Evolutionary conservation across 2,113 vertebrate genomes (phyloP), one percentile per base, ranked within the genome.

Genomic region (Limanda limanda): DNA sequence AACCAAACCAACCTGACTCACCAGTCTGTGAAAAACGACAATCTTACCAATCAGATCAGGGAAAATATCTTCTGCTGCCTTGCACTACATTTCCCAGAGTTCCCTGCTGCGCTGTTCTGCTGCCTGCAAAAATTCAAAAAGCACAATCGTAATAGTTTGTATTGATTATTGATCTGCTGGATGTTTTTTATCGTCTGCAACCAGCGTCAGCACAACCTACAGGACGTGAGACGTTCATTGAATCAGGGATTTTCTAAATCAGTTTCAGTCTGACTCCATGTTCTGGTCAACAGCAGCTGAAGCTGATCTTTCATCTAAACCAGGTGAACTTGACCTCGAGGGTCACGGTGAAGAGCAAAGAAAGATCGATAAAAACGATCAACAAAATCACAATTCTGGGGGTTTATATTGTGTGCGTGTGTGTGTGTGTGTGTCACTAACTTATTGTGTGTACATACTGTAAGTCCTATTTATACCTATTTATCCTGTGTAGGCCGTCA

Each of bases 401-500:
- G 59, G 17, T 40, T 40, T 54, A 51, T 37, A 20, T 18, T 60
- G 54, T 72, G 58, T 61, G 64, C 66, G 55, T 71, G 31, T 31
- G 31, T 31, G 31, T 31, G 31, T 31, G 23, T 24, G 71, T 15
- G 42, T 69, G 42, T 75, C 51, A 88, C 74, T 90, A 91, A 91
- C 86, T 91, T 91, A 91, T 92, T 88, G 52, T 77, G 54, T 88
- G 84, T 89, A 90, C 75, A 89, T 88, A 88, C 45, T 75, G 52
- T 79, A 61, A 76, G 82, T 82, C 78, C 52, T 91, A 89, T 91
- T 89, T 91, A 88, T 87, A 81, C 60, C 71, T 83, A 80, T 91
- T 89, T 81, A 88, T 82, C 86, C 77, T 82, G 59, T 88, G 86
- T 88, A 86, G 92, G 88, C 90, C 90, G 91, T 93, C 71, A 76